phyloP scores from a whole-genome alignment of 2,113 vertebrate genomes.

The Thunnus maccoyii region DNA sequence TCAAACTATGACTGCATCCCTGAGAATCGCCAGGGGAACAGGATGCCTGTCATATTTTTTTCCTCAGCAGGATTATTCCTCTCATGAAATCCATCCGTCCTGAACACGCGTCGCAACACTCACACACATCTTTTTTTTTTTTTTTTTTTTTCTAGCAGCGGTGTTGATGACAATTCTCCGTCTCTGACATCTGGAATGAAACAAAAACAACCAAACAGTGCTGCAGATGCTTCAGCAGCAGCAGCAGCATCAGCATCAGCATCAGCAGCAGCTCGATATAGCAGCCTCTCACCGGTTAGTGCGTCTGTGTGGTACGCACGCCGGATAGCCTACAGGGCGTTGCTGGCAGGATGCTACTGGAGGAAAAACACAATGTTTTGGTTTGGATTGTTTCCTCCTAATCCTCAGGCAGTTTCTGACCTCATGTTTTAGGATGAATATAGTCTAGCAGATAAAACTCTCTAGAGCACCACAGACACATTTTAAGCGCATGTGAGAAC shows the following conservation, averaged over 20 bases:
- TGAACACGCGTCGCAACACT: constrained; percentile 21
- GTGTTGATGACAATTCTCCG: constrained; percentile 10
- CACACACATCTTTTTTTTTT: constrained; percentile 23
- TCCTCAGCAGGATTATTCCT: constrained; percentile 19
- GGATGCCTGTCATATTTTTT: constrained; percentile 51
- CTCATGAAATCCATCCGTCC: constrained; percentile 45
- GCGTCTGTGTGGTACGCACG: constrained; percentile 73
- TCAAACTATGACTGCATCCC: constrained; percentile 72
- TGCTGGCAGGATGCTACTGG: constrained; percentile 71
- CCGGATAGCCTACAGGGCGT: constrained; percentile 76
- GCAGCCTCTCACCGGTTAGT: constrained; percentile 64
- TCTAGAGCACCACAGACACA: background rate
- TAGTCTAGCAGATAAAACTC: background rate
- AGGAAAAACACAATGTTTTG: constrained; percentile 12
- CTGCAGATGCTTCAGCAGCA: constrained; percentile 67
- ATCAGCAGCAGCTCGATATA: constrained; percentile 63
- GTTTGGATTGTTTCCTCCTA: constrained; percentile 10
- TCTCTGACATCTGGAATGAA: constrained; percentile 32
- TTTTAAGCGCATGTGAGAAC: background rate
- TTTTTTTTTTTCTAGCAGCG: background rate
- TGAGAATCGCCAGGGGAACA: constrained; percentile 60
- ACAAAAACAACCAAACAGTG: constrained; percentile 30
- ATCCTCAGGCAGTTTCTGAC: background rate
- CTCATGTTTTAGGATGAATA: background rate
- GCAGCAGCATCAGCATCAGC: constrained; percentile 6